Evolutionary conservation across 2,888 invertebrate species (phyloP).

Genomic region (Azorinus chamasolen): DNA sequence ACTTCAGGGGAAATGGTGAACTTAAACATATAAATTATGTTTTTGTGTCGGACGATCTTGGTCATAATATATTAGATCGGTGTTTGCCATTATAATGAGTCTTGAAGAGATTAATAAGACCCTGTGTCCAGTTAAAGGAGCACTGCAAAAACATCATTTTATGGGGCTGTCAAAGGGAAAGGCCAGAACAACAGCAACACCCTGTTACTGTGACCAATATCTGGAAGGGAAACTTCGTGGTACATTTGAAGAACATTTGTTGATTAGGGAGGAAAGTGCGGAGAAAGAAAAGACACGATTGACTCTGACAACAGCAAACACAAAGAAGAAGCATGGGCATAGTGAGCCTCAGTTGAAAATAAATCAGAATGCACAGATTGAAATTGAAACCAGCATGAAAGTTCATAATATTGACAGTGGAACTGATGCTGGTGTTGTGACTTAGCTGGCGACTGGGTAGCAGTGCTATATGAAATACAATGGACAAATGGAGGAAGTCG

Average conservation of each 20-base stretch:
- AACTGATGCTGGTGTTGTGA: too few species aligned
- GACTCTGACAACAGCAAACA: not conserved
- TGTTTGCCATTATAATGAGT: too few species aligned
- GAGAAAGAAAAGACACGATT: not conserved
- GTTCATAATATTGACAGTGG: not conserved
- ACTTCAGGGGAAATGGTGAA: conserved; percentile 32
- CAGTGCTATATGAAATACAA: too few species aligned
- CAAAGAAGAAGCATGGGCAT: not conserved
- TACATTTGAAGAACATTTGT: not conserved
- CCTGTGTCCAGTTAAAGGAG: conserved; percentile 24
- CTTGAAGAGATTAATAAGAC: conserved; percentile 10
- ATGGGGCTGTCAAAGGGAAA: not conserved
- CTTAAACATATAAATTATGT: conserved; percentile 46
- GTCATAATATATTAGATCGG: too few species aligned
- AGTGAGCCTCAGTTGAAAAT: not conserved
- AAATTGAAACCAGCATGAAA: too few species aligned
- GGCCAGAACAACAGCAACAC: conserved; percentile 18
- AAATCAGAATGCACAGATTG: not conserved
- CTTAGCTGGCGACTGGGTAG: too few species aligned
- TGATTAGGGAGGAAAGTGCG: not conserved
- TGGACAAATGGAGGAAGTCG: conserved; percentile 14
- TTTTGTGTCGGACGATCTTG: conserved; percentile 51
- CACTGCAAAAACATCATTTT: conserved; percentile 34
- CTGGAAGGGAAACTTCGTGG: conserved; percentile 4
- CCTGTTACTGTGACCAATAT: conserved; percentile 40